Percentiles rank a stretch among this genome's conserved stretches.
phyloP scores from a whole-genome alignment of 2,888 invertebrate species.

The Aplocera efformata region DNA sequence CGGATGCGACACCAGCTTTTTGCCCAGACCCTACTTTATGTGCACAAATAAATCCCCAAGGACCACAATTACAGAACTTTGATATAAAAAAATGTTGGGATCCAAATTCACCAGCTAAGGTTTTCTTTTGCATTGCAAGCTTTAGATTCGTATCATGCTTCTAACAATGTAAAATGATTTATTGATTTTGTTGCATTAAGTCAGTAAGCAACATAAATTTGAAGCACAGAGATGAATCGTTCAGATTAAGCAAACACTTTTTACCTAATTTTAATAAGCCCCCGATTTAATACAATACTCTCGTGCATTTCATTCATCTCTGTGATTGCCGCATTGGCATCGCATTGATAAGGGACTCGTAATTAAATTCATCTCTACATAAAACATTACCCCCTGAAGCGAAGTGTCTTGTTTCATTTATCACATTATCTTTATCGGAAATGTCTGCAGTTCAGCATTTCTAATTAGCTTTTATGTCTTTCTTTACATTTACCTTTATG shows the following conservation, averaged over 20 bases:
- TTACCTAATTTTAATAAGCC: conserved; percentile 6
- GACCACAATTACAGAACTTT: conserved; percentile 9
- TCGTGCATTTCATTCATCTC: conserved; percentile 32
- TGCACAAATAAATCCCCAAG: conserved; percentile 34
- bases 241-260: conserved; percentile 4
- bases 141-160: conserved; percentile 2
- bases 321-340: conserved; percentile 27
- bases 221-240: conserved; percentile 4
- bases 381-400: conserved; percentile 70
- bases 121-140: conserved; percentile 1
- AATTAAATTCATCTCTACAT: conserved; percentile 62
- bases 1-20: conserved; percentile 40
- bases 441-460: conserved; percentile 47
- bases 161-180: conserved; percentile 4
- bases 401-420: conserved; percentile 62
- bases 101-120: conserved; percentile 6
- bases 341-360: conserved; percentile 48
- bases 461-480: conserved; percentile 50
- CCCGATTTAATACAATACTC: conserved; percentile 10
- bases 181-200: conserved; percentile 5
- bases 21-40: conserved; percentile 39
- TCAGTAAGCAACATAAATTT: conserved; percentile 5
- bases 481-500: conserved; percentile 37
- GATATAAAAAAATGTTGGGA: conserved; percentile 9
- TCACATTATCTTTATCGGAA: conserved; percentile 63